Evolutionary conservation across 2,888 invertebrate genomes (phyloP).

Genomic region (Thyatira batis): DNA sequence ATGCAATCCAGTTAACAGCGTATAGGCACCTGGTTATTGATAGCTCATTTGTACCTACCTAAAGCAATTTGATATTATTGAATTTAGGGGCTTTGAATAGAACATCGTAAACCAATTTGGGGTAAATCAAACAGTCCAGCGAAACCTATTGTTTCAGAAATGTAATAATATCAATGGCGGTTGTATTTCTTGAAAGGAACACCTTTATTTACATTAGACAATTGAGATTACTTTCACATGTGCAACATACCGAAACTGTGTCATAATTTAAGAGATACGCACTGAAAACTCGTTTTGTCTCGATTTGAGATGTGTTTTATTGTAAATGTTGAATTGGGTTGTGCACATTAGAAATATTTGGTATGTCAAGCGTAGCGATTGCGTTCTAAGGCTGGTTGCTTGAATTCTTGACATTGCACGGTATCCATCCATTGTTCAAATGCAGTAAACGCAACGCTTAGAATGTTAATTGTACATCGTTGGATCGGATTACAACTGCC

Average conservation of each 20-base stretch:
- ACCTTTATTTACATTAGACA: neutral
- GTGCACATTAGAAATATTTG: neutral
- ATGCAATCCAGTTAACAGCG: neutral
- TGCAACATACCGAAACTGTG: neutral
- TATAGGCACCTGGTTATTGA: neutral
- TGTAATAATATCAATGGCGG: neutral
- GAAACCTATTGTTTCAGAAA: neutral
- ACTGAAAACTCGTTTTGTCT: neutral
- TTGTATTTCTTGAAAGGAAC: neutral
- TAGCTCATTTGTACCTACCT: neutral
- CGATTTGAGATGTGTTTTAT: neutral
- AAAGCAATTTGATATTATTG: constrained; percentile 7
- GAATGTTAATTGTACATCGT: constrained; percentile 56
- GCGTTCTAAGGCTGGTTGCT: neutral
- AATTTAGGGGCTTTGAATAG: constrained; percentile 7
- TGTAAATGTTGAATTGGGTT: neutral
- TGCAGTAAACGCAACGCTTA: constrained; percentile 42
- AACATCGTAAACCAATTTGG: constrained; percentile 7
- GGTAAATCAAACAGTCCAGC: constrained; percentile 7
- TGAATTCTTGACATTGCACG: constrained; percentile 2
- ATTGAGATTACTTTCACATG: neutral
- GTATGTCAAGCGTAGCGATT: neutral
- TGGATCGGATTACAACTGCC: constrained; percentile 44
- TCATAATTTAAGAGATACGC: neutral
- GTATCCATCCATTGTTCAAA: constrained; percentile 34